A percentile compares a stretch with the other conserved stretches of the same genome.
phyloP scores from a whole-genome alignment of 2,797 vertebrate genomes.

The Bucorvus abyssinicus region DNA sequence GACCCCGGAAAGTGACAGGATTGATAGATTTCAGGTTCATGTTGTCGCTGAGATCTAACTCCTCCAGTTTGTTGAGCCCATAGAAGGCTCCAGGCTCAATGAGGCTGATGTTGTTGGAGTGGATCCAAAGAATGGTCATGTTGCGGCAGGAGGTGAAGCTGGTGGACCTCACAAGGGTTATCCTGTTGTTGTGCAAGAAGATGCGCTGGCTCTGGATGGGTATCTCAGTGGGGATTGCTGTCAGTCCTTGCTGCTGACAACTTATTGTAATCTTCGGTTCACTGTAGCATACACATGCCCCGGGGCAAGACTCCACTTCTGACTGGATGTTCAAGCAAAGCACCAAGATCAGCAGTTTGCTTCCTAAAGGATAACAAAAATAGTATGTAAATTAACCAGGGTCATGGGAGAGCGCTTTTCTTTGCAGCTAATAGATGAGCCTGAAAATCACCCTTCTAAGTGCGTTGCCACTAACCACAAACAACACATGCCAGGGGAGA shows the following conservation, averaged over 20 bases:
- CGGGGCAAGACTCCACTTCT: slow-evolving; percentile 87
- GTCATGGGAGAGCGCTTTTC: neutral
- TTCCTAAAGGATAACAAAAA: slow-evolving; percentile 76
- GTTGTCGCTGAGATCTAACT: slow-evolving; percentile 96
- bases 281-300: slow-evolving; percentile 93
- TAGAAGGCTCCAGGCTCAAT: slow-evolving; percentile 91
- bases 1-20: slow-evolving; percentile 88
- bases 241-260: slow-evolving; percentile 96
- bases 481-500: neutral
- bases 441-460: neutral
- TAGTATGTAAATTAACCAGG: slow-evolving; percentile 31
- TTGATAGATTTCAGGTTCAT: slow-evolving; percentile 88
- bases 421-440: neutral
- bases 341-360: slow-evolving; percentile 90
- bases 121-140: slow-evolving; percentile 94
- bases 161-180: slow-evolving; percentile 87
- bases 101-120: slow-evolving; percentile 95
- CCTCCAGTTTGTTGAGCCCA: slow-evolving; percentile 90
- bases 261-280: slow-evolving; percentile 94
- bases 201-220: slow-evolving; percentile 93
- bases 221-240: slow-evolving; percentile 89
- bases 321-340: slow-evolving; percentile 89
- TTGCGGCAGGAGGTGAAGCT: slow-evolving; percentile 94
- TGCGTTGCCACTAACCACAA: neutral
- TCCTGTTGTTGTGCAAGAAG: slow-evolving; percentile 95